Percentiles rank a stretch among this genome's conserved stretches.
Evolutionary conservation across 2,113 vertebrate species (phyloP).

Genomic region (Coryphaenoides rupestris): DNA sequence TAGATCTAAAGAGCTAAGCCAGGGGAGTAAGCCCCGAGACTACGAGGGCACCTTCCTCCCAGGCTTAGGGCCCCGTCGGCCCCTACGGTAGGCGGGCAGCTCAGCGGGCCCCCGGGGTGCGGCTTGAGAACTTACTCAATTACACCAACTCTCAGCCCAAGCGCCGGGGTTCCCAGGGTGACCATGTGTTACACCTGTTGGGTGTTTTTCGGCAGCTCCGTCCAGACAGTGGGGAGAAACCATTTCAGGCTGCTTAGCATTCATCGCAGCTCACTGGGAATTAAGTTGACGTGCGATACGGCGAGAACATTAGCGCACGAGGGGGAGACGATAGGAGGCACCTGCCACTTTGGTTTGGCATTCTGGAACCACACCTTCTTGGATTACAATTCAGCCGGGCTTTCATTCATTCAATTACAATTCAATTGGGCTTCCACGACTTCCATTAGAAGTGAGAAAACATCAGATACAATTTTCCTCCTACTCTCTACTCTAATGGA

Average conservation of each 20-base stretch:
- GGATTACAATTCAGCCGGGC: constrained; percentile 42
- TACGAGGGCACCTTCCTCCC: constrained; percentile 36
- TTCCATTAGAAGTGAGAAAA: constrained; percentile 46
- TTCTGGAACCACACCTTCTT: constrained; percentile 21
- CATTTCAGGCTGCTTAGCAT: constrained; percentile 43
- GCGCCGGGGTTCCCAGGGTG: constrained; percentile 32
- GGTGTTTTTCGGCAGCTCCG: constrained; percentile 27
- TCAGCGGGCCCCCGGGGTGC: constrained; percentile 28
- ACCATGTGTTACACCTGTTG: constrained; percentile 40
- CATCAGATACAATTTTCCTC: neutral
- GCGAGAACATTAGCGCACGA: constrained; percentile 41
- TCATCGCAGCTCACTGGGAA: constrained; percentile 27
- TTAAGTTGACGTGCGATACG: constrained; percentile 48
- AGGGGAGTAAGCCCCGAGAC: constrained; percentile 34
- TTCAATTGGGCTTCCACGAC: constrained; percentile 23
- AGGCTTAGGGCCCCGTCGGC: constrained; percentile 40
- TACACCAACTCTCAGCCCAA: constrained; percentile 28
- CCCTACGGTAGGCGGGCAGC: constrained; percentile 13
- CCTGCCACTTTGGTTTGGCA: constrained; percentile 52
- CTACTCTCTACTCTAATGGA: constrained; percentile 27
- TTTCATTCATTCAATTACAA: constrained; percentile 48
- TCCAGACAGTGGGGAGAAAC: constrained; percentile 12
- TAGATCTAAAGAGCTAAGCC: constrained; percentile 35
- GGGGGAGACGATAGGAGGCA: constrained; percentile 39
- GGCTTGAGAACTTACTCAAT: constrained; percentile 37